Base-by-base conservation (phyloP, 2,888 invertebrate species). In the Nematopogon swammerdamellus region DNA sequence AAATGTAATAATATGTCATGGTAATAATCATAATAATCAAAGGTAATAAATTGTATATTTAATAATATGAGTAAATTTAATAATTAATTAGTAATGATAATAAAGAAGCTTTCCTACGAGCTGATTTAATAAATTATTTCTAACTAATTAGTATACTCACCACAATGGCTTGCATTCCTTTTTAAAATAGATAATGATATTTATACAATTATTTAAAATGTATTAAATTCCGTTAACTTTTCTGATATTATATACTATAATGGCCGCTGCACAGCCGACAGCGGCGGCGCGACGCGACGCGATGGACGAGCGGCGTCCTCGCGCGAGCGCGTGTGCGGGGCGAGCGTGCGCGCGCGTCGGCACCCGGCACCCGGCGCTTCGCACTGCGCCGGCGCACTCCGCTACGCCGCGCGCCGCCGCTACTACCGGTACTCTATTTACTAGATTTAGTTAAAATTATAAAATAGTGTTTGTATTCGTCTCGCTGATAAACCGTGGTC, bases 61-160 rank as follows among this genome's bases (percentile, higher is more conserved):
- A 79, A 80, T 80, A 76, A 79, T 79, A 79, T 76, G 79, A 79
- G 69, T 79, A 79, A 54, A 75, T 80, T 77, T 74, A 80, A 80
- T 77, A 76, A 80, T 80, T 80, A 79, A 76, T 76, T 70, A 66
- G 72, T 79, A 79, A 79, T 80, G 75, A 80, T 80, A 79, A 77
- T 72, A 76, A 80, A 80, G 79, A 81, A 81, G 81, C 81, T 73
- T 80, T 72, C 70, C 79, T 79, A 81, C 79, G 74, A 72, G 77
- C 72, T 80, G 80, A 73, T 79, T 75, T 81, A 81, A 76, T 80
- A 75, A 81, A 82, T 83, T 82, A 82, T 77, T 79, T 81, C 82
- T 82, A 83, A 82, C 83, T 84, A 84, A 82, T 81, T 83, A 83
- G 82, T 83, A 82, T 80, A 82, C 83, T 82, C 70, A 75, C 75